Evolutionary conservation across 2,113 vertebrate species (phyloP), one percentile per base, ranked within the genome.

Genomic region (Prochilodus magdalenae): DNA sequence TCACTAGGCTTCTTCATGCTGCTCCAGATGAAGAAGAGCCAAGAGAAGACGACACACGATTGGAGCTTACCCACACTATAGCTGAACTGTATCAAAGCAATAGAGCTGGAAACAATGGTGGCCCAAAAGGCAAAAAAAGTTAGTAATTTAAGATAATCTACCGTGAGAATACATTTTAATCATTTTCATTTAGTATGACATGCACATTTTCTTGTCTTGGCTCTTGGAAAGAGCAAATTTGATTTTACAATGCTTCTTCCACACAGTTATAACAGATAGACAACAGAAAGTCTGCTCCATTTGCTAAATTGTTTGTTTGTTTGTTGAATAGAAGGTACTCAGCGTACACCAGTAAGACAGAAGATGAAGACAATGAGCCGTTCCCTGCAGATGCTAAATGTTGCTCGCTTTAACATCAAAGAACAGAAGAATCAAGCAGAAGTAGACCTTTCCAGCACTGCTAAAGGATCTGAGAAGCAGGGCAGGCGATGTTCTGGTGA

Each of bases 341-440:
- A 97, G 71, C 91, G 96, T 60, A 99, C 98, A 20, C 98, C 98
- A 0, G 95, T 99, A 74, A 96, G 97, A 71, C 95, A 97, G 90
- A 99, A 98, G 91, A 99, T 99, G 97, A 98, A 96, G 87, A 94
- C 95, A 53, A 98, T 99, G 98, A 95, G 96, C 85, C 97, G 98
- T 51, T 97, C 98, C 8, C 86, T 99, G 75, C 97, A 99, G 90
- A 99, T 99, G 98, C 80, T 99, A 80, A 99, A 99, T 0, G 95
- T 94, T 29, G 98, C 97, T 0, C 94, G 97, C 36, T 91, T 99
- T 33, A 99, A 98, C 22, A 94, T 96, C 0, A 99, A 97, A 91
- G 97, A 96, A 75, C 97, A 98, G 77, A 97, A 97, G 81, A 91
- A 88, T 83, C 94, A 96, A 60, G 88, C 91, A 0, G 96, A 96